Evolutionary conservation across 2,113 vertebrate species (phyloP), one percentile per base, ranked within the genome.

Genomic region (Serinus canaria): DNA sequence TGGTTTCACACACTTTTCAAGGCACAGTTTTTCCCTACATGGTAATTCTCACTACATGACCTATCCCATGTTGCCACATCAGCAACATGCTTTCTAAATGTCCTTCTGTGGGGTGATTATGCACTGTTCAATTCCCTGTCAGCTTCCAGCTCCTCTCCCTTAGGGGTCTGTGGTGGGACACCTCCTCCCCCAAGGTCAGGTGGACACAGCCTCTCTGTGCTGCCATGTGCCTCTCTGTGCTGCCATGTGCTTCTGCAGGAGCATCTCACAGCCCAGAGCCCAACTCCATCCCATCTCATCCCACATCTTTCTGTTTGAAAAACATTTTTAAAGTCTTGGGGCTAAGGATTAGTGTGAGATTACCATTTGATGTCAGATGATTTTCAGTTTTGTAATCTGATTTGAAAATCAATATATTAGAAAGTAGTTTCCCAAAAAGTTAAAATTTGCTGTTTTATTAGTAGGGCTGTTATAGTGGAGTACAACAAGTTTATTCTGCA

Each of bases 91-190:
- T 39, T 62, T 62, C 59, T 10, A 62, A 28, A 39, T 14, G 59
- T 28, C 24, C 16, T 60, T 28, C 25, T 39, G 1, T 20, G 37
- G 37, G 17, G 37, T 39, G 8, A 14, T 28, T 9, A 62, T 1
- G 0, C 1, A 1, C 35, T 28, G 37, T 9, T 62, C 59, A 28
- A 8, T 17, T 5, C 5, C 20, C 17, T 39, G 12, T 28, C 59
- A 28, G 37, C 37, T 28, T 39, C 59, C 16, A 19, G 11, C 25
- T 62, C 11, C 25, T 39, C 35, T 62, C 7, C 59, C 3, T 1
- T 28, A 13, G 24, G 35, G 16, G 8, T 62, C 17, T 20, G 59
- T 3, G 1, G 35, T 39, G 37, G 37, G 59, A 19, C 25, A 62
- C 35, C 35, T 19, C 37, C 59, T 39, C 0, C 17, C 16, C 59